Conservation (phyloP, 2,113 vertebrate genomes). For the Anolis carolinensis region DNA sequence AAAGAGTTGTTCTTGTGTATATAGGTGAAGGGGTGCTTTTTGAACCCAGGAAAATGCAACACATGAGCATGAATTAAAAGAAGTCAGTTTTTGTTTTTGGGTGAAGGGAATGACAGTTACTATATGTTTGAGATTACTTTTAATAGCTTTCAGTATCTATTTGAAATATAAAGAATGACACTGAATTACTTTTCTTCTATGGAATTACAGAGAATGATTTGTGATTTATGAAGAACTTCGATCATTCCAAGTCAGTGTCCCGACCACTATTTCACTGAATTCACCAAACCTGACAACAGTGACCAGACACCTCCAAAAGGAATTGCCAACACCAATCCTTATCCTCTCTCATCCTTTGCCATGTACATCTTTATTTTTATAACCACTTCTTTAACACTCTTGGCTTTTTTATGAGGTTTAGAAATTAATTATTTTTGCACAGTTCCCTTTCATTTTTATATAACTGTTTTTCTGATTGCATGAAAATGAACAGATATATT, state of each 20-base stretch:
- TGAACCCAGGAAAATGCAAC: neutral
- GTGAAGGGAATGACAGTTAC: neutral
- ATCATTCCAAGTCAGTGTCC: conserved; percentile 68
- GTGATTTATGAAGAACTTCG: conserved; percentile 68
- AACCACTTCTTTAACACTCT: conserved; percentile 91
- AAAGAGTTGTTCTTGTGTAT: neutral
- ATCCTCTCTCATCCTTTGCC: conserved; percentile 69
- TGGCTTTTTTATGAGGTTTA: conserved; percentile 70
- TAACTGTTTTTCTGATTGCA: conserved; percentile 65
- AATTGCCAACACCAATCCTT: conserved; percentile 77
- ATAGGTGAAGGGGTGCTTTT: neutral
- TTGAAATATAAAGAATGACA: neutral
- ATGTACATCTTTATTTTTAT: conserved; percentile 75
- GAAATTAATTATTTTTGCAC: conserved; percentile 76
- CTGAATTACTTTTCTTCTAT: neutral
- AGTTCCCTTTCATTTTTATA: conserved; percentile 75
- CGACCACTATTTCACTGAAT: conserved; percentile 61
- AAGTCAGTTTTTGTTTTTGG: neutral
- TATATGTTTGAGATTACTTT: neutral
- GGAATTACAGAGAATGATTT: conserved; percentile 29
- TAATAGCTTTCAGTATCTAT: neutral
- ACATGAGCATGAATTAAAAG: neutral
- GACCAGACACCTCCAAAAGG: conserved; percentile 69
- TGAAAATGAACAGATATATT: conserved; percentile 76
- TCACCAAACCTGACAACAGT: conserved; percentile 55